Percentiles rank a stretch among this genome's conserved stretches.
These are phyloP conservation scores for Sceliomorpha sp. DNA, from an alignment of 2,888 invertebrate genomes.

Conservation along the genomic window DNA sequence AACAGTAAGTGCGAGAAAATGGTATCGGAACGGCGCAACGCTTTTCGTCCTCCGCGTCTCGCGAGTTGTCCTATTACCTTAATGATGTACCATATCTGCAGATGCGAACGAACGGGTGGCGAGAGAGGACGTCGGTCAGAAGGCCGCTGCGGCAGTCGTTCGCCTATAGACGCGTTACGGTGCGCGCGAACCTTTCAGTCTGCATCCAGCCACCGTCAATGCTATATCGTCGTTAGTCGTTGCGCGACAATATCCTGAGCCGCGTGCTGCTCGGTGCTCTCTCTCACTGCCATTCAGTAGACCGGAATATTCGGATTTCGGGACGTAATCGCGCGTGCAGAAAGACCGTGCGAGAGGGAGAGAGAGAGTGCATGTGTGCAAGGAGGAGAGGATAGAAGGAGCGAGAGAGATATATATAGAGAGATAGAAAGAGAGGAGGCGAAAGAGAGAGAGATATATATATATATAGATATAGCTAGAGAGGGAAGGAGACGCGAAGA, in stretches of 20 bases:
- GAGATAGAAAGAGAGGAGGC: conserved; percentile 2
- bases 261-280: conserved; percentile 47
- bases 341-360: too few species aligned
- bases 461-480: not conserved
- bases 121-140: conserved; percentile 4
- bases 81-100: conserved; percentile 5
- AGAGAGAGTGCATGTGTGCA: too few species aligned
- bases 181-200: conserved; percentile 68
- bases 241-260: conserved; percentile 6
- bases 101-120: conserved; percentile 3
- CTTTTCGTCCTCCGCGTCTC: not conserved
- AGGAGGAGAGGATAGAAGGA: too few species aligned
- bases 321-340: too few species aligned
- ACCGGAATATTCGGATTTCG: too few species aligned
- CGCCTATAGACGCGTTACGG: conserved; percentile 48
- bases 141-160: conserved; percentile 57
- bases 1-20: not conserved
- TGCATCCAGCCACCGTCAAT: conserved; percentile 71
- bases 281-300: too few species aligned
- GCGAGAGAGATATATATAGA: too few species aligned
- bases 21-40: not conserved
- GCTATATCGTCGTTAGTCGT: conserved; percentile 61
- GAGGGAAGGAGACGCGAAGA: conserved; percentile 16
- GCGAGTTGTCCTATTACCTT: conserved; percentile 3
- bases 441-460: conserved; percentile 6